Base-by-base conservation (phyloP, 64 coral and sea anemone species). In the Hydrozoanthus tunicans region DNA sequence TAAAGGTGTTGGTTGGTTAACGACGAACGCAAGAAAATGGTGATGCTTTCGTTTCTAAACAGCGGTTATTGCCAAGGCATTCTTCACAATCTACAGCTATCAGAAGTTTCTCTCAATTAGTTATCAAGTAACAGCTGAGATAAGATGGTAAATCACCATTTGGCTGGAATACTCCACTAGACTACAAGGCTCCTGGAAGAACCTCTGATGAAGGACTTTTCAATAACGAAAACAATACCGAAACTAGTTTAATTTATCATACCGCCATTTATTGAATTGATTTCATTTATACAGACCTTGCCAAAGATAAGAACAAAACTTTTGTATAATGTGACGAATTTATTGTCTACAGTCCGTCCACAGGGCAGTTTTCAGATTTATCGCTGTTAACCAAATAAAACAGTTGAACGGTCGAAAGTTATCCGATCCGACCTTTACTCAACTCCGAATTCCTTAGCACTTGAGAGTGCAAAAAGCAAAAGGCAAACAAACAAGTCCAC, bases 71-170 rank as follows among this genome's bases (percentile, higher is more conserved):
- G 56, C 54, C 43, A 70, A 15, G 53, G 57, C 84, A 88, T 88
- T 88, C 68, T 70, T 88, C 0, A 70, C 54, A 74, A 75, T 26
- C 65, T 86, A 53, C 26, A 5, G 65, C 83, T 70, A 86, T 43
- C 84, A 74, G 23, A 88, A 58, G 59, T 88, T 88, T 27, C 74
- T 73, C 84, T 27, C 84, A 88, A 88, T 88, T 88, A 75, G 53
- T 88, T 88, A 88, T 88, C 84, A 88, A 88, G 23, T 72, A 88
- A 88, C 84, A 73, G 84, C 59, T 72, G 70, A 88, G 84, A 88
- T 76, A 76, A 76, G 72, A 43, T 7, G 68, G 70, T 88, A 56
- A 88, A 73, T 88, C 84, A 74, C 55, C 54, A 61, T 32, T 88
- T 58, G 10, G 17, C 73, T 6, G 84, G 69, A 88, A 58, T 51